Percentiles rank a stretch among this genome's conserved stretches.
These are phyloP conservation scores for Chitala chitala DNA, from an alignment of 2,113 vertebrate species.

Conservation along the genomic window DNA sequence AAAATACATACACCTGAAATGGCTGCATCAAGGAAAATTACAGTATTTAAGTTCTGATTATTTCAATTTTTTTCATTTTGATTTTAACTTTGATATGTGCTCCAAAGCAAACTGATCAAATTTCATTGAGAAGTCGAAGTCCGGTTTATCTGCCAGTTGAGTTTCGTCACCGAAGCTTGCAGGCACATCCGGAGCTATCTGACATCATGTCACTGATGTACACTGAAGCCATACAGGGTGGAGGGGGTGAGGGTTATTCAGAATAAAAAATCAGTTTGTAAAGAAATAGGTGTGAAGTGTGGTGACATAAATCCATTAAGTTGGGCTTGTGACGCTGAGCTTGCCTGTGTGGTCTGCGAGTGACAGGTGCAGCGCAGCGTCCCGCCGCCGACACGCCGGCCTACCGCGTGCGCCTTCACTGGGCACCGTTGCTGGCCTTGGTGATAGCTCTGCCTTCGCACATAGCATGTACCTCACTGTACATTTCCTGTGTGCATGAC, in stretches of 20 bases:
- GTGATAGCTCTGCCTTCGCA: no score
- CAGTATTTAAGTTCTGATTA: constrained; percentile 55
- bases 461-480: no score
- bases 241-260: constrained; percentile 41
- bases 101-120: constrained; percentile 16
- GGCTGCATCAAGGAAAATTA: constrained; percentile 52
- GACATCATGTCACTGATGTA: constrained; percentile 40
- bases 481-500: no score
- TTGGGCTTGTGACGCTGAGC: no score
- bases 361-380: neutral
- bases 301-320: no score
- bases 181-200: constrained; percentile 29
- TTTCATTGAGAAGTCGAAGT: constrained; percentile 2
- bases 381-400: no score
- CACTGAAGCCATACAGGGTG: constrained; percentile 57
- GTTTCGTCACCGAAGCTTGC: constrained; percentile 24
- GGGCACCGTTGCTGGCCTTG: no score
- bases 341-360: neutral
- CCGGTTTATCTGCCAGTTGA: neutral
- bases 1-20: constrained; percentile 36
- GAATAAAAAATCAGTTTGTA: constrained; percentile 52
- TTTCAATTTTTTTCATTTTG: constrained; percentile 21
- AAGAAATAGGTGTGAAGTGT: constrained; percentile 17
- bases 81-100: constrained; percentile 18
- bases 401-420: no score